Evolutionary conservation across 2,888 invertebrate species (phyloP), one percentile per base, ranked within the genome.

Genomic region (Asteroscopus sphinx): DNA sequence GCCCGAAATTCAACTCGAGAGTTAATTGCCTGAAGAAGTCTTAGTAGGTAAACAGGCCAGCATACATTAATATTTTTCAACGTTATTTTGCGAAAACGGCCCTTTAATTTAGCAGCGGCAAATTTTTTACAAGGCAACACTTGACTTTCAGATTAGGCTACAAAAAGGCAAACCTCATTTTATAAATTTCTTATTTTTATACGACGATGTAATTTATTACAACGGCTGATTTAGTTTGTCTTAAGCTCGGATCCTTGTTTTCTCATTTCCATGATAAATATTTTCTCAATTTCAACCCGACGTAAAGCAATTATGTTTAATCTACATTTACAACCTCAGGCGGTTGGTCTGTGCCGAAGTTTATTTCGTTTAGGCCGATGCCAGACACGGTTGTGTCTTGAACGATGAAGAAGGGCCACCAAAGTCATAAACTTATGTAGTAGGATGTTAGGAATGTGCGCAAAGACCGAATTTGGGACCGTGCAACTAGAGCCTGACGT

Each of bases 191-290:
- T 66, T 62, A 66, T 71, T 76, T 74, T 77, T 66, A 73, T 69
- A 66, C 49, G 68, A 53, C 63, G 60, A 74, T 68, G 68, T 66
- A 68, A 82, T 79, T 82, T 77, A 77, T 78, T 73, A 71, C 59
- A 63, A 48, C 52, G 46, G 60, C 65, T 71, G 68, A 78, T 77
- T 78, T 67, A 65, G 72, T 80, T 80, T 76, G 71, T 81, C 75
- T 76, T 75, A 68, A 66, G 75, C 56, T 54, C 44, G 49, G 67
- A 73, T 71, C 68, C 73, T 72, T 79, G 73, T 80, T 81, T 82
- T 76, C 79, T 80, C 73, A 80, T 83, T 82, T 76, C 63, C 68
- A 77, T 81, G 68, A 80, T 81, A 82, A 80, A 83, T 80, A 81
- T 82, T 82, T 79, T 80, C 78, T 75, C 77, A 81, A 83, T 83